Conservation (phyloP, 2,113 vertebrate genomes). For the Neogale vison region DNA sequence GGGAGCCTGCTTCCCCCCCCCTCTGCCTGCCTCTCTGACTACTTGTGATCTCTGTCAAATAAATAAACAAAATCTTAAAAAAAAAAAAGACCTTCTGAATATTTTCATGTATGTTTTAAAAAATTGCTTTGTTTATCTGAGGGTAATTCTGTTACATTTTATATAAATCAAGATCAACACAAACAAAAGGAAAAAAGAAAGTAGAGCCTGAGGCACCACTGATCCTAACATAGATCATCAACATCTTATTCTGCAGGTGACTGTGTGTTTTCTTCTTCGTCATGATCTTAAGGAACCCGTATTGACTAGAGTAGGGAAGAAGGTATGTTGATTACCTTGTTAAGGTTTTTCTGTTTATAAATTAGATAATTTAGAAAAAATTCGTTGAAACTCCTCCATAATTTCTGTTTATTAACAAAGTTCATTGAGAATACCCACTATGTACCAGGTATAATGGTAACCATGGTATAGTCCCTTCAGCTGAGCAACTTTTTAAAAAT, state of each 20-base stretch:
- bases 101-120: not conserved
- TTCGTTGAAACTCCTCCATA: not conserved
- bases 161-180: conserved; percentile 82
- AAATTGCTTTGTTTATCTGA: not conserved
- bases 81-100: not conserved
- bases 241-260: not conserved
- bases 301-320: conserved; percentile 86
- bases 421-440: not conserved
- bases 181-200: conserved; percentile 89
- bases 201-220: conserved; percentile 90
- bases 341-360: not conserved
- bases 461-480: not conserved
- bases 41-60: too few relatives aligned
- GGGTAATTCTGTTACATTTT: conserved; percentile 11
- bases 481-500: not conserved
- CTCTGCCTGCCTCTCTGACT: too few relatives aligned
- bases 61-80: too few relatives aligned
- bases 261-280: conserved; percentile 81
- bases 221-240: conserved; percentile 76
- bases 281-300: conserved; percentile 79
- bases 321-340: conserved; percentile 77
- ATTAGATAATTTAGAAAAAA: not conserved
- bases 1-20: too few relatives aligned
- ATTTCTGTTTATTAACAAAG: not conserved
- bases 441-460: not conserved